Percentiles rank a stretch among this genome's conserved stretches.
Evolutionary conservation across 2,888 invertebrate genomes (phyloP).

Genomic region (Thumatha senex): DNA sequence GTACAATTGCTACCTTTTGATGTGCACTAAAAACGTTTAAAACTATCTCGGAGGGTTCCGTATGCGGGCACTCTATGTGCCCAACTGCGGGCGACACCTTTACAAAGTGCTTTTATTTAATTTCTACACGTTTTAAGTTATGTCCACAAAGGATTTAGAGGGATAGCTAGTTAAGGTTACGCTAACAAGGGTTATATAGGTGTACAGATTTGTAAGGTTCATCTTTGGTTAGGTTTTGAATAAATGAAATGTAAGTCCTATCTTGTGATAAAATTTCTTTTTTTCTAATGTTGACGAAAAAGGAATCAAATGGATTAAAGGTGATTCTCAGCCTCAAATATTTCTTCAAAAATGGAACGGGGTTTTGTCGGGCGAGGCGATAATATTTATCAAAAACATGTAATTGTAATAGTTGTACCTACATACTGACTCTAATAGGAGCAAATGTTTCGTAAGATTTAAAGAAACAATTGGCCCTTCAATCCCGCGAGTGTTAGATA

Average conservation of each 20-base stretch:
- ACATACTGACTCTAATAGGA: too few relatives aligned
- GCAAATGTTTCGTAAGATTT: constrained; percentile 7
- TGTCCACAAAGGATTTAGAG: constrained; percentile 49
- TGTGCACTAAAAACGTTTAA: constrained; percentile 45
- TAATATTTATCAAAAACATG: too few relatives aligned
- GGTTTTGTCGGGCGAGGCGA: too few relatives aligned
- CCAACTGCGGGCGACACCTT: constrained; percentile 71
- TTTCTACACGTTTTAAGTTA: constrained; percentile 66
- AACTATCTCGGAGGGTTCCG: constrained; percentile 40
- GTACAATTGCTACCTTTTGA: constrained; percentile 49
- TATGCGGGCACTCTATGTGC: constrained; percentile 49
- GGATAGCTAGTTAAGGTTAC: constrained; percentile 53
- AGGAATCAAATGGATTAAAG: too few relatives aligned
- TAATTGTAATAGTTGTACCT: too few relatives aligned
- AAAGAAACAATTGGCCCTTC: constrained; percentile 22
- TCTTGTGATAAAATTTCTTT: too few relatives aligned
- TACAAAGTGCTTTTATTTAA: constrained; percentile 73
- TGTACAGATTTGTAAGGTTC: constrained; percentile 11
- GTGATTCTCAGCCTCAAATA: too few relatives aligned
- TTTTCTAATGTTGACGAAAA: too few relatives aligned
- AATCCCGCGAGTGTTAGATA: constrained; percentile 7
- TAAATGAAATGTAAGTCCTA: too few relatives aligned
- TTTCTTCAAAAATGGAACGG: too few relatives aligned
- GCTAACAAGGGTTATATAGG: constrained; percentile 13
- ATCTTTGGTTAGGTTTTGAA: too few relatives aligned